Evolutionary conservation across 2,113 vertebrate genomes (phyloP).

Genomic region (Gallinago undulata): DNA sequence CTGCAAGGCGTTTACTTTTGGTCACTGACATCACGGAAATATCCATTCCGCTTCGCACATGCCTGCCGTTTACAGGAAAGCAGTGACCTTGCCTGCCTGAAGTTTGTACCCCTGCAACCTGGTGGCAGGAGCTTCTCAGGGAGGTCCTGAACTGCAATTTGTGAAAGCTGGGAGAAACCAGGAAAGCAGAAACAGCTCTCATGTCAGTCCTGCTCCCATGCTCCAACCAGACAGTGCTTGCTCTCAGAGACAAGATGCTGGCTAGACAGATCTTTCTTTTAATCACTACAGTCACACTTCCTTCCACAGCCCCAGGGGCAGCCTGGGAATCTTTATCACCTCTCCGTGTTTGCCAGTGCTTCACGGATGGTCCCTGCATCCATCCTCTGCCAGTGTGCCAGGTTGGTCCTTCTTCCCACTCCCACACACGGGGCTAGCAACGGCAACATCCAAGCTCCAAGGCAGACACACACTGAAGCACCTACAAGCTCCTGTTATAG

Average conservation of each 20-base stretch:
- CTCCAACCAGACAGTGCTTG: neutral
- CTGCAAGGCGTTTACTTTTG: constrained; percentile 27
- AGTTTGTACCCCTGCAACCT: neutral
- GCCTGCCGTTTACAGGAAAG: constrained; percentile 58
- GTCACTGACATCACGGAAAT: constrained; percentile 57
- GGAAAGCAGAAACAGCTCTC: neutral
- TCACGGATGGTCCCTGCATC: neutral
- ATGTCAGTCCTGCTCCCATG: neutral
- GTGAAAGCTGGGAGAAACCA: neutral
- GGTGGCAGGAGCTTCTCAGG: neutral
- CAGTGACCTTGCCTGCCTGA: constrained; percentile 28
- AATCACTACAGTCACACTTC: neutral
- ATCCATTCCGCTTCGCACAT: constrained; percentile 53
- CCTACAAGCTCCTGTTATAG: neutral
- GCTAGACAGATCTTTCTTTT: neutral
- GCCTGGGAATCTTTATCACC: neutral
- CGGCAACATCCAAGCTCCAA: neutral
- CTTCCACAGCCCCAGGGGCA: neutral
- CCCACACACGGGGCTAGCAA: neutral
- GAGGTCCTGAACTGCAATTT: neutral
- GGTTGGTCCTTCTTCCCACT: neutral
- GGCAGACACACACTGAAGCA: neutral
- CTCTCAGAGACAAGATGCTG: neutral
- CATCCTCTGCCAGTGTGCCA: neutral
- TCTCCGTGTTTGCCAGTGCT: neutral